phyloP scores from a whole-genome alignment of 2,888 invertebrate genomes.

The Eupeodes latifasciatus region DNA sequence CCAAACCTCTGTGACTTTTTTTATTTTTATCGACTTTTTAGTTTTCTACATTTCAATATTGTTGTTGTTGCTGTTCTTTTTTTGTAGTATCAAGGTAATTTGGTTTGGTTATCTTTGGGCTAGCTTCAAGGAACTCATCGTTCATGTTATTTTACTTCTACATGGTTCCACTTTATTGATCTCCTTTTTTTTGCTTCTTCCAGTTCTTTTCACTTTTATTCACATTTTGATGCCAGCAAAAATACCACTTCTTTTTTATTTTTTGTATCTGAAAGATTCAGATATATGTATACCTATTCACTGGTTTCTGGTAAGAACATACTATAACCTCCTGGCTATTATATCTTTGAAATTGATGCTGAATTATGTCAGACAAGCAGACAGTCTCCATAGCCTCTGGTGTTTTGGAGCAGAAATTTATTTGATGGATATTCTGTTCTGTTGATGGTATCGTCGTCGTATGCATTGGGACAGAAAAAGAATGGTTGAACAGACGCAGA shows the following conservation, averaged over 20 bases:
- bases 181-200: constrained; percentile 33
- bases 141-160: constrained; percentile 32
- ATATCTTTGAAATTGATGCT: constrained; percentile 69
- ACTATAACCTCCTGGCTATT: constrained; percentile 53
- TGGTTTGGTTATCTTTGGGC: constrained; percentile 28
- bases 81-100: too few species aligned
- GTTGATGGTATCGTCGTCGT: neutral
- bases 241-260: neutral
- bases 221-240: constrained; percentile 15
- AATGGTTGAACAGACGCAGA: neutral
- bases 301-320: constrained; percentile 39
- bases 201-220: constrained; percentile 21
- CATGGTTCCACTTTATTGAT: constrained; percentile 22
- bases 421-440: constrained; percentile 22
- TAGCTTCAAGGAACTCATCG: constrained; percentile 36
- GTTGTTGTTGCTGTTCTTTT: neutral
- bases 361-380: constrained; percentile 70
- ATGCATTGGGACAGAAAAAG: constrained; percentile 9
- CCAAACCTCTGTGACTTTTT: constrained; percentile 19
- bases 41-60: neutral
- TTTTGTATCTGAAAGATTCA: constrained; percentile 9
- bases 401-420: constrained; percentile 47
- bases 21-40: constrained; percentile 7
- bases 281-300: neutral
- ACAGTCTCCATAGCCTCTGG: constrained; percentile 66